Base-by-base conservation (phyloP, 2,113 vertebrate species). In the Triplophysa dalaica region DNA sequence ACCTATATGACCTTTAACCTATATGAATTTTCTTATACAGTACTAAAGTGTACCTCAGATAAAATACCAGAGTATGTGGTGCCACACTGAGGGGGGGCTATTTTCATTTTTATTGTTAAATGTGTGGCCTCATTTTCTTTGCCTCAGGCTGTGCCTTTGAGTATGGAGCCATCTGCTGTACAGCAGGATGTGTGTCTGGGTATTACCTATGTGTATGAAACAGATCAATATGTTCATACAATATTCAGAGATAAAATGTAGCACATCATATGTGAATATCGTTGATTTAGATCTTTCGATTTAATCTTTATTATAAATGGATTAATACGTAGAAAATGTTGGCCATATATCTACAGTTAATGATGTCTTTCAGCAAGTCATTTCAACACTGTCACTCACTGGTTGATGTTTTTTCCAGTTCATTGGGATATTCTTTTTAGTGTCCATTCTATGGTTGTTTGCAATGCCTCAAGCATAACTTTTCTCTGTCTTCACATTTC, bases 91-190 rank as follows among this genome's bases (percentile, higher is more conserved):
- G 43, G 43, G n/a, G 2, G 52, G 61, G 21, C n/a, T 76, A 65
- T 65, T 29, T 33, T 64, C 24, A 45, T 65, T 4, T 17, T 62
- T 21, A 62, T 62, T 50, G 52, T 45, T 19, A 22, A 24, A 48
- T 70, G 22, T 29, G 45, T 29, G 67, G 67, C n/a, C 13, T 24
- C 9, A 2, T 74, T 26, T 64, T 21, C 2, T 43, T 22, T 61
- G 21, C 56, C 45, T 16, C 19, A 65, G 3, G 12, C 48, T 38
- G 45, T 75, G 50, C 43, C 14, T 68, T 22, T 75, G 79, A 12
- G 58, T 75, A 60, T 74, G 63, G 79, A 81, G 79, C 79, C 79
- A 75, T 75, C 79, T 81, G 72, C 79, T 81, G 79, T 75, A 75
- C 72, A 60, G 7, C 41, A 22, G 19, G 24, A 50, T 52, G 50